These are phyloP conservation scores for Hiodon tergisus DNA, from an alignment of 2,113 vertebrate species.

Conservation along the genomic window DNA sequence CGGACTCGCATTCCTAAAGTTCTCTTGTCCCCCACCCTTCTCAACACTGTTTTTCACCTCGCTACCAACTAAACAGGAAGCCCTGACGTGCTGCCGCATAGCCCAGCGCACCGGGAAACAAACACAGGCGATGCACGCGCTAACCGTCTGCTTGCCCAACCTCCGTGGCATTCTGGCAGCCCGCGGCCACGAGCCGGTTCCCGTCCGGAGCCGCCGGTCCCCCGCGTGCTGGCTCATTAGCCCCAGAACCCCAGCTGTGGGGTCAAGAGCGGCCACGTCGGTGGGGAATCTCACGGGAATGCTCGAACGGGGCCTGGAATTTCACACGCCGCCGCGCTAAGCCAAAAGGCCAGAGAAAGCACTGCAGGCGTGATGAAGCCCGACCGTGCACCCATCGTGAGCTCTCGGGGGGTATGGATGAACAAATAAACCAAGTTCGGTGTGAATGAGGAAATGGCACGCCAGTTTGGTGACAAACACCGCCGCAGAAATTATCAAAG, in stretches of 20 bases:
- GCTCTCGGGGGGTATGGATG: too few relatives aligned
- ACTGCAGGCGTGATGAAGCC: too few relatives aligned
- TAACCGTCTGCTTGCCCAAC: too few relatives aligned
- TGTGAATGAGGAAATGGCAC: too few relatives aligned
- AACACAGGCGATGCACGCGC: background rate
- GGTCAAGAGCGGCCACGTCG: conserved; percentile 13
- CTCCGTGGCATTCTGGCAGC: too few relatives aligned
- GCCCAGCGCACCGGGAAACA: conserved; percentile 30
- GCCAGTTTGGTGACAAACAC: too few relatives aligned
- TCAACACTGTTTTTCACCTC: background rate
- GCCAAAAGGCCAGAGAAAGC: background rate
- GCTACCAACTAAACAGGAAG: background rate
- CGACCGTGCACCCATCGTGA: too few relatives aligned
- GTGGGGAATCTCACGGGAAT: conserved; percentile 9
- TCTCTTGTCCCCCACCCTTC: too few relatives aligned
- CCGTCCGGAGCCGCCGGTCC: background rate
- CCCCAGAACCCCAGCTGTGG: background rate
- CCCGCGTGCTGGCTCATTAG: background rate
- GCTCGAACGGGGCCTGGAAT: conserved; percentile 3
- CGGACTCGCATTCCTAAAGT: too few relatives aligned
- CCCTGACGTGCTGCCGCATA: too few relatives aligned
- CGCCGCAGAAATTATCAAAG: too few relatives aligned
- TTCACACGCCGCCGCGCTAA: background rate
- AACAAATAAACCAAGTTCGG: too few relatives aligned
- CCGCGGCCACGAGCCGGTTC: background rate